phyloP scores from a whole-genome alignment of 1,140 invertebrate genomes.

The Meloidogyne chitwoodi region DNA sequence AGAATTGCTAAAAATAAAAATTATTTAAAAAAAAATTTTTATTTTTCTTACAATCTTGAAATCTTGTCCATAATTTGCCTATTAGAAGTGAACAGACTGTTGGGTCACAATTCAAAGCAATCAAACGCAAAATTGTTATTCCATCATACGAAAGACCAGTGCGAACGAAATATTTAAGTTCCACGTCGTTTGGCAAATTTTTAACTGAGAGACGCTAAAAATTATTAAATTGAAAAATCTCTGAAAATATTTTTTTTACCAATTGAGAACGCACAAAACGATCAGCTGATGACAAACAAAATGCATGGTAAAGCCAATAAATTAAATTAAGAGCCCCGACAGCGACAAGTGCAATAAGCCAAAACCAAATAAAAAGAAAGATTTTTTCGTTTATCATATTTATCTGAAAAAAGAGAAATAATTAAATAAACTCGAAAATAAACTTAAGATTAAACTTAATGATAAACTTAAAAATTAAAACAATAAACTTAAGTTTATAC shows the following conservation, averaged over 20 bases:
- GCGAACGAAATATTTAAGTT: background rate
- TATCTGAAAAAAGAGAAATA: background rate
- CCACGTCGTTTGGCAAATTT: background rate
- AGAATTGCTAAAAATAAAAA: background rate
- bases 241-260: background rate
- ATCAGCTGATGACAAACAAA: background rate
- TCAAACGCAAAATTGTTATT: conserved; percentile 2
- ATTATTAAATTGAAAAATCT: background rate
- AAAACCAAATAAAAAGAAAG: conserved; percentile 18
- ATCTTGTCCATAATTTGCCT: background rate
- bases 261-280: conserved; percentile 1
- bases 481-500: too few species aligned
- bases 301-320: conserved; percentile 9
- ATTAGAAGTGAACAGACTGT: background rate
- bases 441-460: too few species aligned
- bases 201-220: background rate
- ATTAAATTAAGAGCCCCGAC: background rate
- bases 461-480: background rate
- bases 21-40: background rate
- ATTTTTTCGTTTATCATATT: conserved; percentile 25
- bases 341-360: background rate
- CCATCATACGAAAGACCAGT: background rate
- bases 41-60: background rate
- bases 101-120: background rate
- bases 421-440: background rate